Evolutionary conservation across 2,888 invertebrate genomes (phyloP), one percentile per base, ranked within the genome.

Genomic region (Chorisops tibialis): DNA sequence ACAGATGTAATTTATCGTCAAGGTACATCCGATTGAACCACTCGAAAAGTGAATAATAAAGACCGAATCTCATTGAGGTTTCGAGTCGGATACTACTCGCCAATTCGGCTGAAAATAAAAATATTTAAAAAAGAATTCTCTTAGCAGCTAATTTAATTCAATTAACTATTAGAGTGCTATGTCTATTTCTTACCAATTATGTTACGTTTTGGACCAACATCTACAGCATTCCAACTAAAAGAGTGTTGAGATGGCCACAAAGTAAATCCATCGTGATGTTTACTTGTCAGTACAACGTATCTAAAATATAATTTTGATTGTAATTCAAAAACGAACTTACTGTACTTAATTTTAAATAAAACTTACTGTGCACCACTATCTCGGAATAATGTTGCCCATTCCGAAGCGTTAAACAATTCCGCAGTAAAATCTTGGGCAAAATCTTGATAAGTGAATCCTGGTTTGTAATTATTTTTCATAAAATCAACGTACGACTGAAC

Each of bases 401-500:
- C 80, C 0, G 83, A 79, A 0, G 96, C 86, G 74, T 96, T 84
- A 72, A 89, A 97, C 71, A 96, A 89, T 75, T 95, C 93, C 0
- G 94, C 92, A 1, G 87, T 93, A 70, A 97, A 96, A 72, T 90
- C 85, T 18, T 83, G 83, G 0, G 88, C 96, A 79, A 97, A 96
- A 62, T 96, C 93, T 72, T 93, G 93, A 77, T 98, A 98, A 0
- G 89, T 87, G 71, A 93, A 95, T 52, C 82, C 84, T 2, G 93
- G 92, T 59, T 86, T 87, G 75, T 91, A 96, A 72, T 92, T 92
- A 35, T 85, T 80, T 30, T 83, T 76, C 91, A 97, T 94, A 73
- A 89, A 96, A 0, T 83, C 73, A 2, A 75, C 73, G 68, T 83
- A 81, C n/a, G n/a, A n/a, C n/a, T n/a, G n/a, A n/a, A n/a, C n/a